Evolutionary conservation across 2,113 vertebrate genomes (phyloP).

Genomic region (Muscicapa adusta): DNA sequence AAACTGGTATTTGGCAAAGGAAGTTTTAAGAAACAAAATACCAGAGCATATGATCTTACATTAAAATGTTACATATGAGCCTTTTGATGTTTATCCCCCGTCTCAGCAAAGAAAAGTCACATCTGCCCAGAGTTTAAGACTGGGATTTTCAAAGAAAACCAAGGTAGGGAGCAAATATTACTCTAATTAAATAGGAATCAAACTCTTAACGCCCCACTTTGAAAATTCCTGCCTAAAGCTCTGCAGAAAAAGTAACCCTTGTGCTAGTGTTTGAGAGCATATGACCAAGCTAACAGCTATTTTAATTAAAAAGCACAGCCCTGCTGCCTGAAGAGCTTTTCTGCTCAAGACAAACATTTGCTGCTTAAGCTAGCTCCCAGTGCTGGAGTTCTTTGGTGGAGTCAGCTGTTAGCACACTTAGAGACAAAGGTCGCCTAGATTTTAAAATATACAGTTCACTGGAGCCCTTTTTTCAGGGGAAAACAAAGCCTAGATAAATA

Average conservation of each 20-base stretch:
- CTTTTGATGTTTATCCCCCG: conserved; percentile 32
- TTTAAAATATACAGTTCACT: conserved; percentile 13
- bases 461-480: conserved; percentile 4
- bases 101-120: not conserved
- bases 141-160: conserved; percentile 4
- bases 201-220: not conserved
- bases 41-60: not conserved
- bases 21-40: not conserved
- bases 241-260: conserved; percentile 15
- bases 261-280: conserved; percentile 8
- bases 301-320: conserved; percentile 49
- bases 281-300: conserved; percentile 38
- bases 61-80: not conserved
- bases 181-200: conserved; percentile 20
- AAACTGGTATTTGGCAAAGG: not conserved
- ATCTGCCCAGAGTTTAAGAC: not conserved
- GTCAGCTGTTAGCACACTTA: conserved; percentile 6
- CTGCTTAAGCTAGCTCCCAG: conserved; percentile 1
- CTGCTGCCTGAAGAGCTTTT: conserved; percentile 42
- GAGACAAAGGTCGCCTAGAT: conserved; percentile 20
- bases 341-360: conserved; percentile 55
- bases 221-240: conserved; percentile 35
- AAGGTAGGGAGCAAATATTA: conserved; percentile 6
- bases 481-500: conserved; percentile 49
- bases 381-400: not conserved